phyloP scores from a whole-genome alignment of 2,113 vertebrate genomes.

The rat (Rattus norvegicus) region GRCr8 NC_086037.1:67373001-67373500 shows the following conservation, averaged over 20 bases:
- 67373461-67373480: constrained; percentile 92
- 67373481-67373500: constrained; percentile 93
- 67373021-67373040: background rate
- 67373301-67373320: background rate
- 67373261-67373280: background rate
- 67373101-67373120: background rate
- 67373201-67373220: background rate
- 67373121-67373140: background rate
- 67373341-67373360: background rate
- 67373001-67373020: background rate
- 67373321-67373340: background rate
- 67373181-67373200: background rate
- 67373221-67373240: background rate
- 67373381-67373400: background rate
- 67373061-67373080: background rate
- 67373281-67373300: background rate
- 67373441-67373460: background rate
- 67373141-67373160: background rate
- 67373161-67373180: background rate
- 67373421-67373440: background rate
- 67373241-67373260: background rate
- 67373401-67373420: too few species aligned
- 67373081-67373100: background rate
- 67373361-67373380: background rate
- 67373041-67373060: background rate